Evolutionary conservation across 2,113 vertebrate genomes (phyloP).

Genomic region (Rhodinocichla rosea): DNA sequence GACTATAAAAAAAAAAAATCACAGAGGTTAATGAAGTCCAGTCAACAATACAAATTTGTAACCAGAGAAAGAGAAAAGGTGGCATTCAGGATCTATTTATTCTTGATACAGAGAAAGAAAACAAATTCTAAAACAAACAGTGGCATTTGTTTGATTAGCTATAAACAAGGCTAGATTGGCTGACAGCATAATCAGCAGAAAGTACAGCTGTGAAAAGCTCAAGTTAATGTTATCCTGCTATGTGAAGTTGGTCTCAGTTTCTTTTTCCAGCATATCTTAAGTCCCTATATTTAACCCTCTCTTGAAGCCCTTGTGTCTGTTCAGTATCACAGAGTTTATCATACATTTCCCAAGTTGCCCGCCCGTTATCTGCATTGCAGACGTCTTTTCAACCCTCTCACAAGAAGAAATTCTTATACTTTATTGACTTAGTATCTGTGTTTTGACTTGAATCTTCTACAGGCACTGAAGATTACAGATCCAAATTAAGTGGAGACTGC

Average conservation of each 20-base stretch:
- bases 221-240: slow-evolving; percentile 72
- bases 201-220: slow-evolving; percentile 86
- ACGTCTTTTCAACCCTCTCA: slow-evolving; percentile 40
- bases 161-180: slow-evolving; percentile 66
- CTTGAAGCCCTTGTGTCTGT: slow-evolving; percentile 70
- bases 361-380: slow-evolving; percentile 66
- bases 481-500: slow-evolving; percentile 95
- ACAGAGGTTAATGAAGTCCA: slow-evolving; percentile 50
- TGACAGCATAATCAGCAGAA: slow-evolving; percentile 78
- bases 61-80: slow-evolving; percentile 51
- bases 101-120: slow-evolving; percentile 58
- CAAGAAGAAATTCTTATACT: not conserved
- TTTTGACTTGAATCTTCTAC: slow-evolving; percentile 70
- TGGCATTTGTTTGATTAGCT: slow-evolving; percentile 66
- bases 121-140: slow-evolving; percentile 59
- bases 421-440: slow-evolving; percentile 50
- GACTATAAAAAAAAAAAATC: slow-evolving; percentile 30
- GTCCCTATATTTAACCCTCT: slow-evolving; percentile 74
- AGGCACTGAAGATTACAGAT: slow-evolving; percentile 98
- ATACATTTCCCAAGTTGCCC: slow-evolving; percentile 67
- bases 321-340: slow-evolving; percentile 65
- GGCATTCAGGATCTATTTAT: slow-evolving; percentile 54
- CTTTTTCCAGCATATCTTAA: slow-evolving; percentile 72
- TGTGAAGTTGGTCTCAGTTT: slow-evolving; percentile 74
- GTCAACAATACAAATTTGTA: slow-evolving; percentile 25